Base-by-base conservation (phyloP, 2,113 vertebrate species). In the Trogon surrucura region DNA sequence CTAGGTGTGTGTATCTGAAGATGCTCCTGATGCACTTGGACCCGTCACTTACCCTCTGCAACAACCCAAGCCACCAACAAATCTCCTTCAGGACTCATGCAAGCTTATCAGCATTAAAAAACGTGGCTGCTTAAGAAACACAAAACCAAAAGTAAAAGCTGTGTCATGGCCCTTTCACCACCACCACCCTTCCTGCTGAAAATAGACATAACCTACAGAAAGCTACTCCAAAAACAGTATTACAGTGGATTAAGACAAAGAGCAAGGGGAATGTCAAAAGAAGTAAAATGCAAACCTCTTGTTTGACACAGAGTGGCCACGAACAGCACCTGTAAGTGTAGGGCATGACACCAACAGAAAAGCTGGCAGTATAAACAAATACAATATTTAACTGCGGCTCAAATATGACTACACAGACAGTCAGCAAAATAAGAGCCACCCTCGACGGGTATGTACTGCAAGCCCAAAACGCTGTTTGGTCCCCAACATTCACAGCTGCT, bases 401-500 rank as follows among this genome's bases (percentile, higher is more conserved):
- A 66, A 88, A 48, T 41, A 78, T 5, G 27, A 72, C 71, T 72
- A 45, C 48, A 54, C 3, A 60, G 44, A 11, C 32, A 51, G 27
- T 4, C 32, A 79, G 73, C 17, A 57, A 19, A 29, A 70, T 64
- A 75, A 69, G 16, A 74, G 61, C 29, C 26, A 20, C 51, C 67
- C 16, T 58, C 67, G 41, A 8, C 0, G 13, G 44, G 47, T 57
- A 41, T 0, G 0, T 13, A 32, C 36, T 44, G 32, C 0, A 0
- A 84, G 45, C 34, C 36, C 30, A 23, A 65, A 78, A 44, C 11
- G 41, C 69, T 61, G 18, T 30, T 86, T 51, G 34, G 70, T 78
- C 45, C 30, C 51, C 5, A 3, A 48, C 27, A 8, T 29, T 85
- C 50, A n/a, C 70, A 60, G 41, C 38, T 79, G 73, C 50, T 87